Base-by-base conservation (phyloP, 2,797 vertebrate genomes). In the Anguilla megastoma region DNA sequence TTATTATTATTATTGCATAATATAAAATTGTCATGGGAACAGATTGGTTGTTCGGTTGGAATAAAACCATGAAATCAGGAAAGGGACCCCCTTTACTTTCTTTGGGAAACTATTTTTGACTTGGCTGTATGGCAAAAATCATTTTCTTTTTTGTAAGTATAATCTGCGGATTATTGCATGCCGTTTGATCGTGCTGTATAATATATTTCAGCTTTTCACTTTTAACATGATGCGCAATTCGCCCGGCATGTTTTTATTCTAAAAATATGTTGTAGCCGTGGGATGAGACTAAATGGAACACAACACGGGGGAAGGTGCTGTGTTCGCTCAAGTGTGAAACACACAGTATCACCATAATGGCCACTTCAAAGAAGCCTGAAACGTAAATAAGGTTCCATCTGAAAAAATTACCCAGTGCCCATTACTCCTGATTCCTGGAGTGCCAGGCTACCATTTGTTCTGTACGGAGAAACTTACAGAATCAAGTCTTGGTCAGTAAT, bases 331-430 rank as follows among this genome's bases (percentile, higher is more conserved):
- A 58, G 45, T 79, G 52, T 56, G 21, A n/a, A 87, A 30, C 69
- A 79, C 66, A 74, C 52, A 21, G n/a, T 16, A 54, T 66, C 50
- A 24, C 48, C 30, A 21, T 87, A 69, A 87, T 76, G 48, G 41
- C 69, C 86, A 56, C 71, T 58, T 58, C 50, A 56, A n/a, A 79
- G 50, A 24, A 66, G 69, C 48, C 86, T 52, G 50, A 45, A 80
- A 87, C 71, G 58, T 87, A 79, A 58, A 80, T 48, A 87, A 87
- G 71, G 86, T 41, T 87, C 33, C 30, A 82, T 87, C 80, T 41
- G 50, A 80, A 80, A 45, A 80, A 87, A 87, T 54, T 58, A 45
- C 48, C 71, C 10, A 54, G 50, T 36, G 12, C 52, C 80, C 71
- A 58, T 56, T 87, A 58, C 52, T 80, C 63, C 56, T 63, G 33